Evolutionary conservation across 2,113 vertebrate genomes (phyloP).

Genomic region (Pseudorectes ferrugineus): DNA sequence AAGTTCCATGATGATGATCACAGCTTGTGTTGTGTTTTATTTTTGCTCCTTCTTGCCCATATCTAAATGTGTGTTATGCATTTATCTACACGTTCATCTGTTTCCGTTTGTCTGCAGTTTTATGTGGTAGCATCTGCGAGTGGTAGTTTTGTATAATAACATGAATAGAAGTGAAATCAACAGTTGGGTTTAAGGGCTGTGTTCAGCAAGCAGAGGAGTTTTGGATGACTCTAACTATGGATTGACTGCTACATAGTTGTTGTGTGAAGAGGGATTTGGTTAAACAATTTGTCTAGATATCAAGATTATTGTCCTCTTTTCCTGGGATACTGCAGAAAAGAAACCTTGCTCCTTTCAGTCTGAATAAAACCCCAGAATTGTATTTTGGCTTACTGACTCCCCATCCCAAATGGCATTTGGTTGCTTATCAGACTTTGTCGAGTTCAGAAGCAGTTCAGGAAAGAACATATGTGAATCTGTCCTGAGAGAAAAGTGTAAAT

Average conservation of each 20-base stretch:
- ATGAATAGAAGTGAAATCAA: neutral
- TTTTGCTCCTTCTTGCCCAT: neutral
- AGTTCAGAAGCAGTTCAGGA: neutral
- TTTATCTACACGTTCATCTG: neutral
- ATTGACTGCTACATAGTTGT: neutral
- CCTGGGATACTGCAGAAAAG: neutral
- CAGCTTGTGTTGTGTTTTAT: neutral
- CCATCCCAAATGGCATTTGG: neutral
- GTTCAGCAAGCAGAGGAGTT: neutral
- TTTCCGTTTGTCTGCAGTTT: conserved; percentile 41
- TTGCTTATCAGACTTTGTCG: neutral
- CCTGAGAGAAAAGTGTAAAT: neutral
- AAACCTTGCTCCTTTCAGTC: neutral
- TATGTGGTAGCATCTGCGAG: conserved; percentile 9
- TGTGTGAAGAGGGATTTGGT: neutral
- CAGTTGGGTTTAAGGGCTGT: conserved; percentile 11
- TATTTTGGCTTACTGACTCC: neutral
- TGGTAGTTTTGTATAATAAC: neutral
- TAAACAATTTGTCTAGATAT: neutral
- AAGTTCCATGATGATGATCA: neutral
- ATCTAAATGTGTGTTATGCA: accelerated
- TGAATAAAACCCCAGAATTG: neutral
- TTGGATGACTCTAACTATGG: neutral
- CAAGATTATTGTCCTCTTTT: neutral
- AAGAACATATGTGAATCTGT: neutral